Percentiles rank a stretch among this genome's conserved stretches.
These are phyloP conservation scores for Drosophila vallismaia DNA, from an alignment of 2,888 invertebrate species.

Conservation along the genomic window DNA sequence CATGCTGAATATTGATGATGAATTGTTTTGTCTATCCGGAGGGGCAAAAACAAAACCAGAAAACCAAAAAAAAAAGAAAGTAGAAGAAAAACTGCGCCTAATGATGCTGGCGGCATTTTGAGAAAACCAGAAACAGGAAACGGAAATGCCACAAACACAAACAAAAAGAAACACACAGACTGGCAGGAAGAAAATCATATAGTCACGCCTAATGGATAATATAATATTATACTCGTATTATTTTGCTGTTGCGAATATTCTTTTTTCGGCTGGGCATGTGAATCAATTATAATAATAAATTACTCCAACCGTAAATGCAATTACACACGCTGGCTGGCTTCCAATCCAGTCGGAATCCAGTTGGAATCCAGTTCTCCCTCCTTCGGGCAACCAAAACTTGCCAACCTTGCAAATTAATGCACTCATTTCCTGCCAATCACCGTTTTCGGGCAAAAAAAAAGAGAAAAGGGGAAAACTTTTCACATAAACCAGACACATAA, in stretches of 20 bases:
- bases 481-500: conserved; percentile 5
- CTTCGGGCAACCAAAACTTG: conserved; percentile 16
- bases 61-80: conserved; percentile 1
- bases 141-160: conserved; percentile 36
- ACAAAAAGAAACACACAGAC: conserved; percentile 7
- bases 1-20: conserved; percentile 60
- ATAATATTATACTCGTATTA: conserved; percentile 11
- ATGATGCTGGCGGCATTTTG: conserved; percentile 51
- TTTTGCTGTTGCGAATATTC: conserved; percentile 2
- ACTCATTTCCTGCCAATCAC: conserved; percentile 33
- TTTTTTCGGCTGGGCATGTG: neutral
- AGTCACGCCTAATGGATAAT: conserved; percentile 13
- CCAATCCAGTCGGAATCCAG: conserved; percentile 2
- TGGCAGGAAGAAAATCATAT: conserved; percentile 4
- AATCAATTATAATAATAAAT: conserved; percentile 74
- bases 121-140: conserved; percentile 48
- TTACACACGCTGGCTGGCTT: conserved; percentile 17
- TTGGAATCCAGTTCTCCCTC: neutral
- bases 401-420: conserved; percentile 39
- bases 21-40: conserved; percentile 50
- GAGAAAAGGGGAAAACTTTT: conserved; percentile 21
- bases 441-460: neutral
- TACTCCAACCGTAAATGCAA: conserved; percentile 37
- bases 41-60: neutral
- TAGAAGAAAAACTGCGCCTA: conserved; percentile 51